A percentile compares a stretch with the other conserved stretches of the same genome.
phyloP scores from a whole-genome alignment of 2,113 vertebrate species.

The Tetraodon nigroviridis region DNA sequence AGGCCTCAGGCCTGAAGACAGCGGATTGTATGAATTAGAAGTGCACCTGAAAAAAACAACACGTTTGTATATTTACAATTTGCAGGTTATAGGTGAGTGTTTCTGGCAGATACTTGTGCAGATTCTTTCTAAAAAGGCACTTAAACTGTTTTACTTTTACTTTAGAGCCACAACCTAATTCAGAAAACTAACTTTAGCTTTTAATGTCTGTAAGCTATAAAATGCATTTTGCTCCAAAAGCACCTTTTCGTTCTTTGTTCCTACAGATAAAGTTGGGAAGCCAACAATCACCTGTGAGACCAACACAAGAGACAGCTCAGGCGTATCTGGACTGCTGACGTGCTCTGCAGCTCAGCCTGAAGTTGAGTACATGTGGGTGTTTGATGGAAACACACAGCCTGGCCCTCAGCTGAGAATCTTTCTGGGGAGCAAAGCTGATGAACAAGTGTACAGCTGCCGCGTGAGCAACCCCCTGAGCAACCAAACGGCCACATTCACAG shows the following conservation, averaged over 20 bases:
- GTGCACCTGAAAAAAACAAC: accelerated
- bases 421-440: constrained; percentile 12
- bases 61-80: not conserved
- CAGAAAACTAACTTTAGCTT: not conserved
- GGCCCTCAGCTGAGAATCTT: constrained; percentile 24
- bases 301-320: not conserved
- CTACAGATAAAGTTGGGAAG: constrained; percentile 16
- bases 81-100: constrained; percentile 61
- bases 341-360: constrained; percentile 34
- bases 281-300: constrained; percentile 52
- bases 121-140: not conserved
- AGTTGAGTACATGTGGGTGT: constrained; percentile 33
- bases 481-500: constrained; percentile 23
- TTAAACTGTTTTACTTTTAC: too few species aligned
- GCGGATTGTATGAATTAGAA: constrained; percentile 51
- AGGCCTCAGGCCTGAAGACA: constrained; percentile 41
- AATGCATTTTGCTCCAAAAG: too few species aligned
- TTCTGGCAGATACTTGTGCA: not conserved
- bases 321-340: constrained; percentile 11
- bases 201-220: too few species aligned
- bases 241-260: not conserved
- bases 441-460: constrained; percentile 28
- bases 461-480: constrained; percentile 42
- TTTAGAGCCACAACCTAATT: not conserved
- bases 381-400: not conserved